phyloP scores from a whole-genome alignment of 2,113 vertebrate genomes.

The Pteropus alecto region DNA sequence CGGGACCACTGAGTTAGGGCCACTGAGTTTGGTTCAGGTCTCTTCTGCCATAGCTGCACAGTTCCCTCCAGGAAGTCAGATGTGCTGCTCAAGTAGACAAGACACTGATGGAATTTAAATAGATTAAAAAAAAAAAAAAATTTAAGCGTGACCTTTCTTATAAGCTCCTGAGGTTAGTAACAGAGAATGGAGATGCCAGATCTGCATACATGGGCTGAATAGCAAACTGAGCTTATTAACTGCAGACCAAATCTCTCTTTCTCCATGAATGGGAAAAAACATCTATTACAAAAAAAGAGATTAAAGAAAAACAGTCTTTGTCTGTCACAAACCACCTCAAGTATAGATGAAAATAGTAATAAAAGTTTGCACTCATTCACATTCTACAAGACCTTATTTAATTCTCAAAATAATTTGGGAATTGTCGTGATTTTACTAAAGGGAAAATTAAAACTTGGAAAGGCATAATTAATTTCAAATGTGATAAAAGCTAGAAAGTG shows the following conservation, averaged over 20 bases:
- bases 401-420: background rate
- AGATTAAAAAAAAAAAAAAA: background rate
- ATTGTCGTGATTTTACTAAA: background rate
- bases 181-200: background rate
- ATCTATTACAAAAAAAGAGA: background rate
- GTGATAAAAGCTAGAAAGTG: background rate
- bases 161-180: background rate
- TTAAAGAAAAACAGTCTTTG: background rate
- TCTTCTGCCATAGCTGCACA: background rate
- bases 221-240: background rate
- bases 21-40: background rate
- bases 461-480: background rate
- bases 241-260: background rate
- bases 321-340: background rate
- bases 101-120: background rate
- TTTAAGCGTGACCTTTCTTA: background rate
- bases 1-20: fast-evolving
- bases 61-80: background rate
- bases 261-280: background rate
- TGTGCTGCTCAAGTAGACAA: background rate
- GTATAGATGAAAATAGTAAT: background rate
- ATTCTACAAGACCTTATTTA: background rate
- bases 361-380: background rate
- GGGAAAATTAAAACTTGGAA: background rate
- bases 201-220: background rate